Evolutionary conservation across 2,113 vertebrate species (phyloP), one percentile per base, ranked within the genome.

Genomic region (Ardeotis arabs): DNA sequence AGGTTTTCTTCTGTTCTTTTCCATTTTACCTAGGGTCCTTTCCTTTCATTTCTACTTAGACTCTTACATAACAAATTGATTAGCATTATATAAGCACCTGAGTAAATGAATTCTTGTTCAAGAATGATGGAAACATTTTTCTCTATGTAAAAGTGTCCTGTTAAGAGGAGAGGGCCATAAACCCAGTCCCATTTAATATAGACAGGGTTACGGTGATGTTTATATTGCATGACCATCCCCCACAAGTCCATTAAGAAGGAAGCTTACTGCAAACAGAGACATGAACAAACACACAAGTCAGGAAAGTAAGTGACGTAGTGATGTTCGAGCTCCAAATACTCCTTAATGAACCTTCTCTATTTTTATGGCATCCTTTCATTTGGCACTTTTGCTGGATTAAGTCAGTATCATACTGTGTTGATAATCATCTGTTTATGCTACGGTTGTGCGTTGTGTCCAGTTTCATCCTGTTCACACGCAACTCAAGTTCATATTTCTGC

Each of bases 401-500:
- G 39, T 70, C 79, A 94, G 44, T 23, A 49, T 47, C 25, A 29
- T 6, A 60, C 50, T 73, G 31, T 37, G 53, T 41, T 1, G 9
- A 89, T 78, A 93, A 84, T 35, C 14, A 92, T 78, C 69, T 95
- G 80, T 86, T 90, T 68, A 89, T 90, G 80, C 52, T 93, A 56
- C 60, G 74, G 15, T 62, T 68, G 31, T 59, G 73, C 45, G 53
- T 21, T 44, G 76, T 67, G 75, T 77, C 64, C 83, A 92, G 73
- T 60, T 88, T 75, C 86, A 94, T 68, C 69, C 41, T 80, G 72
- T 77, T 93, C 75, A 84, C 86, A 90, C 37, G 39, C 44, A 89
- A n/a, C 25, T 84, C 63, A 83, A 83, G 55, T n/a, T 87, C 68
- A 84, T n/a, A 68, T 16, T 66, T 76, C 35, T 78, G 39, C 52